These are phyloP conservation scores for Diarsia rubi DNA, from an alignment of 2,888 invertebrate genomes.

Conservation along the genomic window DNA sequence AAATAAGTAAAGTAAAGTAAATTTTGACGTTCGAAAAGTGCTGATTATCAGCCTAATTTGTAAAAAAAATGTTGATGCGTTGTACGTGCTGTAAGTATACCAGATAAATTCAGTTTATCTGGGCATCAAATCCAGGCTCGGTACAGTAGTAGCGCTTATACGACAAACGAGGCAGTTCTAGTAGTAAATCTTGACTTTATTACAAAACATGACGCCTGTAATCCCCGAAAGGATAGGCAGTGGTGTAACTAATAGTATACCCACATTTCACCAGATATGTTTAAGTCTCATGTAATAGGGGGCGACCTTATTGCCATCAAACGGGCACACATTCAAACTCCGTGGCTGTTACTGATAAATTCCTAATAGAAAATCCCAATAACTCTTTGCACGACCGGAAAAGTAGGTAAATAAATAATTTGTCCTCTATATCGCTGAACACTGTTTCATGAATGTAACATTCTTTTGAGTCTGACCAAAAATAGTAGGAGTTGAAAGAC, in stretches of 20 bases:
- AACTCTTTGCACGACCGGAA: neutral
- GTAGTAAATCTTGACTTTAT: neutral
- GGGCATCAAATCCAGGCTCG: neutral
- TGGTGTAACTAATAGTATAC: no score
- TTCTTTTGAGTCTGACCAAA: conserved; percentile 79
- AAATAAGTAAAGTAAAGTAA: no score
- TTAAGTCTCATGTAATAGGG: no score
- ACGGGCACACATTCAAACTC: neutral
- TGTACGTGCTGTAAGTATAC: no score
- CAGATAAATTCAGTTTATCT: neutral
- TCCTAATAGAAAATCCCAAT: neutral
- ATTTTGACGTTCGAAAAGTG: no score
- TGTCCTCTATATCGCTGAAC: neutral
- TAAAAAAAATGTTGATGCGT: no score
- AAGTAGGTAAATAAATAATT: neutral
- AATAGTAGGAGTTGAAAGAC: conserved; percentile 73
- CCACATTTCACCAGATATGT: no score
- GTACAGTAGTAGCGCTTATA: neutral
- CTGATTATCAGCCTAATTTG: no score
- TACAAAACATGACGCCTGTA: no score
- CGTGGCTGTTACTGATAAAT: neutral
- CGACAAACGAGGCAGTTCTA: neutral
- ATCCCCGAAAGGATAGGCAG: no score
- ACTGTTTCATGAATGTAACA: conserved; percentile 84
- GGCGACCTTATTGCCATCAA: neutral